Evolutionary conservation across 2,888 invertebrate genomes (phyloP), one percentile per base, ranked within the genome.

Genomic region (Tenthredo amoena): DNA sequence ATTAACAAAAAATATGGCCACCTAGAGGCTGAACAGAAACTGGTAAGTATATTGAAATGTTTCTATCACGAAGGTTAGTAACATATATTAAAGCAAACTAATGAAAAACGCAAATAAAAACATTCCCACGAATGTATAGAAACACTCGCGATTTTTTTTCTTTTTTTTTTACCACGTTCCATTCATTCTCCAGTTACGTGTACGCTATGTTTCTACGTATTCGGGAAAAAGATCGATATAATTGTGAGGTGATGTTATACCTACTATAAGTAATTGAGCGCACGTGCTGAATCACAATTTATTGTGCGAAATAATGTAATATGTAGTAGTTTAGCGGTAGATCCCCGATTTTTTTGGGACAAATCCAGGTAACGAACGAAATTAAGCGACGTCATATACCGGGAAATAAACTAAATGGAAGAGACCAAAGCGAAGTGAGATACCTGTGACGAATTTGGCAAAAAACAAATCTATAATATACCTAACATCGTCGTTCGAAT

Each of bases 271-370:
- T 34, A 37, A 55, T 55, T 55, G n/a, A 6, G 7, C 55, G n/a
- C 10, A 34, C n/a, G 71, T 37, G 18, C 34, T 15, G 15, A n/a
- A 37, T 71, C 4, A 43, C 43, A 74, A 74, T 74, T 74, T 10
- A 21, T 74, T 12, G n/a, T 15, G 43, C 43, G 10, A 74, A 74
- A 43, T 43, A 43, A 43, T 74, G 72, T 26, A 26, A 26, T 40
- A 26, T 68, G 15, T 68, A n/a, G 6, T 21, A 72, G 26, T 21
- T n/a, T 43, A 21, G 6, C 9, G 21, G 37, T n/a, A 43, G n/a
- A 43, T 74, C 72, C 72, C 72, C 72, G 37, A 74, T 26, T 74
- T 55, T 74, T 43, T 2, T 40, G 40, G 40, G 40, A 40, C 72
- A 68, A 9, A 34, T 15, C 18, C 68, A 68, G 34, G 68, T 68